A percentile compares a stretch with the other conserved stretches of the same genome.
These are phyloP conservation scores for Ceyx cyanopectus DNA, from an alignment of 2,113 vertebrate genomes.

Conservation along the genomic window DNA sequence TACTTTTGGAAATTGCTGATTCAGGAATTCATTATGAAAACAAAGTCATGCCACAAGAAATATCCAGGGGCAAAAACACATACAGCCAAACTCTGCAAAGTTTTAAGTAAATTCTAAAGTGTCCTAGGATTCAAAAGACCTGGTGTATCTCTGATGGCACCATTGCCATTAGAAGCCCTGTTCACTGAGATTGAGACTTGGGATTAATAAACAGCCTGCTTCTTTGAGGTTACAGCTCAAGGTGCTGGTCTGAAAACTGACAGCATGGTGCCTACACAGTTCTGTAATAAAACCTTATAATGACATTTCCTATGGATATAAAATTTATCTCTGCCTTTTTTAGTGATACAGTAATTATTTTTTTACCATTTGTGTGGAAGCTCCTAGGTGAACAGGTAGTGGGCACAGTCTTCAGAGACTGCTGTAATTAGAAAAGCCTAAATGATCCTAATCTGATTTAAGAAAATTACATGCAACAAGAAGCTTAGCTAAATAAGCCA, in stretches of 20 bases:
- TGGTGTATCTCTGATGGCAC: not conserved
- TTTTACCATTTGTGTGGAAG: not conserved
- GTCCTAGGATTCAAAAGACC: not conserved
- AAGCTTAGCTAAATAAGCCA: constrained; percentile 32
- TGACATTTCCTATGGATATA: not conserved
- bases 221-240: not conserved
- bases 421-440: constrained; percentile 43
- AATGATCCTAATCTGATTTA: constrained; percentile 63
- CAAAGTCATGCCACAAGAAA: not conserved
- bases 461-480: constrained; percentile 49
- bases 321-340: not conserved
- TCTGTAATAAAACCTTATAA: not conserved
- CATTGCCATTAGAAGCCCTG: not conserved
- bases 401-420: not conserved
- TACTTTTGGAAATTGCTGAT: not conserved
- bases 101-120: not conserved
- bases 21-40: not conserved
- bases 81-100: not conserved
- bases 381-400: not conserved
- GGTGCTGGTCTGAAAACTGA: not conserved
- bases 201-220: not conserved
- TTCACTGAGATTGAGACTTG: accelerated
- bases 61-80: not conserved
- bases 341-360: not conserved
- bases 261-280: not conserved